A percentile compares a stretch with the other conserved stretches of the same genome.
Evolutionary conservation across 92 coral and sea anemone species (phyloP).

Genomic region (Umimayanthus chanpuru): DNA sequence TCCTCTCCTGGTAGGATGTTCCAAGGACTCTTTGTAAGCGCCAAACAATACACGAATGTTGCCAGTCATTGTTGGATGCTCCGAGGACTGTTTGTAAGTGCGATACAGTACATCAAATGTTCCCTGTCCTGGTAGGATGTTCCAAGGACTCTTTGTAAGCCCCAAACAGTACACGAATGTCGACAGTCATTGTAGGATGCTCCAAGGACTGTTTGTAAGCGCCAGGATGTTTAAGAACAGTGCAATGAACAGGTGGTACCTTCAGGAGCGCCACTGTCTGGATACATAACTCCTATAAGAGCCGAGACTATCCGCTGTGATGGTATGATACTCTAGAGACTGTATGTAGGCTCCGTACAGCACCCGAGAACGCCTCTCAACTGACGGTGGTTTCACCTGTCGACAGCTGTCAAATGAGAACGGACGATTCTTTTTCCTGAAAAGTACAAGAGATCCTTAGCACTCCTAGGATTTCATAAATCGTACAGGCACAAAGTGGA

Average conservation of each 20-base stretch:
- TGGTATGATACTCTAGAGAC: conserved; percentile 60
- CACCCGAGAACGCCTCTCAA: conserved; percentile 63
- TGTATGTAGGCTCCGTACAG: conserved; percentile 68
- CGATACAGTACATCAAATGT: no score
- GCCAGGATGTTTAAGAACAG: not conserved
- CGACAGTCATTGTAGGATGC: no score
- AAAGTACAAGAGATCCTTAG: not conserved
- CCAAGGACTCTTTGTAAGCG: not conserved
- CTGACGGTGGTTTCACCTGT: conserved; percentile 73
- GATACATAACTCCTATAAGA: conserved; percentile 56
- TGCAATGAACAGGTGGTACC: not conserved
- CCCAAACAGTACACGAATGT: not conserved
- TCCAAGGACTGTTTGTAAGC: not conserved
- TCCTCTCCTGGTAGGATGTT: no score
- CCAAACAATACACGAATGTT: not conserved
- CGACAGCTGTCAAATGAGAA: conserved; percentile 66
- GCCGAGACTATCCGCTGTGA: conserved; percentile 53
- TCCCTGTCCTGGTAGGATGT: not conserved
- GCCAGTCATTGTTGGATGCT: not conserved
- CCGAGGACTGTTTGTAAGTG: not conserved
- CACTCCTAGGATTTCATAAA: not conserved
- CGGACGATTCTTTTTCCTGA: conserved; percentile 70
- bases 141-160: not conserved
- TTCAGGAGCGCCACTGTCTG: conserved; percentile 46
- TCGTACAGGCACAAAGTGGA: no score